These are phyloP conservation scores for Nylanderia fulva DNA, from an alignment of 1,140 invertebrate genomes.

Conservation along the genomic window DNA sequence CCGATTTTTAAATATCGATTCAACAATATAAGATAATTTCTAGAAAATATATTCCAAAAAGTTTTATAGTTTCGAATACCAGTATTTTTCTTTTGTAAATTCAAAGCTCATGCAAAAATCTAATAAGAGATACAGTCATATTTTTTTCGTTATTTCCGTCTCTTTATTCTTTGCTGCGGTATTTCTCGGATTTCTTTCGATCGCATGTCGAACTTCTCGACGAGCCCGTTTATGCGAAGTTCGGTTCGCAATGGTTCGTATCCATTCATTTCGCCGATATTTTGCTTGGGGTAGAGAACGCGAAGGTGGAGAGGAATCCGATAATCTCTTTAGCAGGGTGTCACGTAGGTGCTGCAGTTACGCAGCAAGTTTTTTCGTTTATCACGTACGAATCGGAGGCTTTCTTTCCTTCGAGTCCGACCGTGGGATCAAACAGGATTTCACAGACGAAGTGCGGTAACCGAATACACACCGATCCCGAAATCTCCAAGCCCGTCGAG, in stretches of 20 bases:
- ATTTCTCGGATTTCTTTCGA: constrained; percentile 48
- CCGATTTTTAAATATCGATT: neutral
- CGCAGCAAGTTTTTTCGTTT: constrained; percentile 75
- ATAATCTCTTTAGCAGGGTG: constrained; percentile 76
- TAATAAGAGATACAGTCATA: neutral
- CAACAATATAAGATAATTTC: neutral
- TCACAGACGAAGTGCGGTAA: constrained; percentile 74
- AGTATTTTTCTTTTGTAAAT: constrained; percentile 16
- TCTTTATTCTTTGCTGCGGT: constrained; percentile 55
- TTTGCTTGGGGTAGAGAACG: constrained; percentile 25
- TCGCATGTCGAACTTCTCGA: constrained; percentile 51
- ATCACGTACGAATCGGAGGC: constrained; percentile 72
- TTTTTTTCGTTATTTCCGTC: constrained; percentile 41
- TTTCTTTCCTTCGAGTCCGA: constrained; percentile 54
- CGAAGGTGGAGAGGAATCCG: constrained; percentile 66
- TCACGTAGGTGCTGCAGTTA: constrained; percentile 73
- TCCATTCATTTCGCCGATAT: constrained; percentile 53
- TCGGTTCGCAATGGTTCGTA: constrained; percentile 24
- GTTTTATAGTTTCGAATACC: neutral
- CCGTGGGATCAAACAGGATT: constrained; percentile 77
- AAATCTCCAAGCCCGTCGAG: neutral
- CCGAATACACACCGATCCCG: constrained; percentile 75
- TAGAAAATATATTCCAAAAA: neutral
- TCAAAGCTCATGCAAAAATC: neutral
- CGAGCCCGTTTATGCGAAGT: constrained; percentile 42